Base-by-base conservation (phyloP, 2,888 invertebrate genomes). In the Capitulum mitella region DNA sequence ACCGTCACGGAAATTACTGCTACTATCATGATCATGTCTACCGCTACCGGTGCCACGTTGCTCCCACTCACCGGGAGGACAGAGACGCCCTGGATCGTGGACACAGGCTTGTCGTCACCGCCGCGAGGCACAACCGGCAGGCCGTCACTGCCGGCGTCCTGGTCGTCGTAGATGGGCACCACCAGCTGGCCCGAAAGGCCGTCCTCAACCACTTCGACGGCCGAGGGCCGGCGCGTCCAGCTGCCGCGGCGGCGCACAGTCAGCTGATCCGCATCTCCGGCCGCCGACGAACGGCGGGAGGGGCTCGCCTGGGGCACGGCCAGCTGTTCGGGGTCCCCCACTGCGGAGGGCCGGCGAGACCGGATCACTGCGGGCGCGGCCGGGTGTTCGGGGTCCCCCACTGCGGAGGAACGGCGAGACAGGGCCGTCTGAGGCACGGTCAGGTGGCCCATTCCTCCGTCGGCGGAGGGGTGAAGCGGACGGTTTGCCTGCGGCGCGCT, bases 151-250 rank as follows among this genome's bases (percentile, higher is more conserved):
- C 46, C 29, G 43, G 43, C 1, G 14, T 16, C 3, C 29, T n/a
- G 26, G 26, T 75, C 75, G 12, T 75, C 75, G 29, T 75, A 75
- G 43, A 75, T 29, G 43, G 75, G 43, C 75, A 75, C 75, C 43
- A 75, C 46, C 32, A 46, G 43, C 40, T 29, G 40, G 3, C 75
- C 75, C 14, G 75, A 43, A 16, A 75, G 43, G n/a, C 75, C 46
- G 46, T 75, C 75, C 16, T 46, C 29, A 16, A 75, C 40, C 14
- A 75, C 46, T 1, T 75, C 46, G 0, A 75, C 75, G 14, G 75
- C 75, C 29, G 75, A 75, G 14, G 46, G 46, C 16, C 46, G 43
- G 46, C 75, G 75, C 5, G 40, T 2, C 75, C 70, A 70, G 70
- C 37, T 14, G 12, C 5, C 37, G 22, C 3, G 70, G 22, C 3